Conservation (phyloP, 2,797 vertebrate species). For the Hippocampus kuda region DNA sequence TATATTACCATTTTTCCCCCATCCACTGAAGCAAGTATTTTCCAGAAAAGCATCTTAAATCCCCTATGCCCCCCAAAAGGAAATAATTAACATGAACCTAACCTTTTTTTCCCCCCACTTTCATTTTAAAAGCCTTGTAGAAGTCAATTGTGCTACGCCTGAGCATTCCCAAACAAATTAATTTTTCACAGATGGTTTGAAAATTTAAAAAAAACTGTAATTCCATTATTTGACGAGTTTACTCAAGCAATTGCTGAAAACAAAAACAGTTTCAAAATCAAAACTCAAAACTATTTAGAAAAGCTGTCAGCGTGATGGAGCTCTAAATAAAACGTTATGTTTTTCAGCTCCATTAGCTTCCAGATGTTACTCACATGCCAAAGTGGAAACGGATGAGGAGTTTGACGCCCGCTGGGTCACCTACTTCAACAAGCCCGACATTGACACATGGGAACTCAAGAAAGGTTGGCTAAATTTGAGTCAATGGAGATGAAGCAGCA, state of each 20-base stretch:
- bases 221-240: not conserved
- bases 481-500: not conserved
- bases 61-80: too few species aligned
- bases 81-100: too few species aligned
- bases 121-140: too few species aligned
- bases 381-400: conserved; percentile 90
- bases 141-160: too few species aligned
- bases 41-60: too few species aligned
- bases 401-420: conserved; percentile 98
- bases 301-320: not conserved
- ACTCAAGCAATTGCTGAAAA: not conserved
- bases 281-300: not conserved
- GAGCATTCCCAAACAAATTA: too few species aligned
- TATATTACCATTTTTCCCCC: too few species aligned
- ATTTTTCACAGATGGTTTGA: too few species aligned
- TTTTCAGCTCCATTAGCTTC: conserved; percentile 61
- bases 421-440: conserved; percentile 93
- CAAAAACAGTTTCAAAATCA: not conserved
- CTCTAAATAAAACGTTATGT: not conserved
- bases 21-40: too few species aligned
- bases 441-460: conserved; percentile 93
- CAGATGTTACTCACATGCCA: conserved; percentile 87
- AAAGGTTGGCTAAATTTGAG: conserved; percentile 71
- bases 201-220: not conserved
- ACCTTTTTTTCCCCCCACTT: too few species aligned